Conservation (phyloP, 1,140 invertebrate species). For the Papilio machaon region DNA sequence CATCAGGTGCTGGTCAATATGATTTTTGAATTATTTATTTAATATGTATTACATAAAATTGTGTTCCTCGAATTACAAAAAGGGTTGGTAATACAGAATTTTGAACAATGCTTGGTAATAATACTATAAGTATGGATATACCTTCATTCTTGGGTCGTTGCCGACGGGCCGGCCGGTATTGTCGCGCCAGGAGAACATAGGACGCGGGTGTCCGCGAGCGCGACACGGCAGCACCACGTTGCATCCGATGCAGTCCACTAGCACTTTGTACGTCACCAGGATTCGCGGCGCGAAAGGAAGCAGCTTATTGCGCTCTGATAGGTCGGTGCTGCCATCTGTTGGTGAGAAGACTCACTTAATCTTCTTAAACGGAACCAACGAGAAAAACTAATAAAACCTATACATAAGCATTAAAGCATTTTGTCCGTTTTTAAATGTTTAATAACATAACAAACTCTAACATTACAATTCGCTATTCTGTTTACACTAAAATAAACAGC, state of each 20-base stretch:
- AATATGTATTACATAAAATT: not conserved
- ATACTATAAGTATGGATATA: constrained; percentile 49
- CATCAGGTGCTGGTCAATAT: not conserved
- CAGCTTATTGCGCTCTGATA: constrained; percentile 68
- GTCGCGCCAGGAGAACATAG: constrained; percentile 86
- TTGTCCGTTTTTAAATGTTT: too few relatives aligned
- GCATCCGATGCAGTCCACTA: constrained; percentile 84
- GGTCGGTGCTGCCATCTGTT: constrained; percentile 64
- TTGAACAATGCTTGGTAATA: not conserved
- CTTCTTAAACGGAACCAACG: not conserved
- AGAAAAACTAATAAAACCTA: not conserved
- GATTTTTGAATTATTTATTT: not conserved
- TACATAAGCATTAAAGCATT: not conserved
- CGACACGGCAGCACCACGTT: constrained; percentile 88
- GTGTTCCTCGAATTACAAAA: not conserved
- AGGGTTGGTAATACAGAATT: too few relatives aligned
- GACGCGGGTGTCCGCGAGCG: constrained; percentile 85
- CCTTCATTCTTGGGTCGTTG: constrained; percentile 81
- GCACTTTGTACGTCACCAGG: constrained; percentile 81
- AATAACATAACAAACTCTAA: too few relatives aligned
- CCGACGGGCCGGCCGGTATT: constrained; percentile 79
- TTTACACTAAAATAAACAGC: not conserved
- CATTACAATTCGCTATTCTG: not conserved
- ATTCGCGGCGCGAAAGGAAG: constrained; percentile 81
- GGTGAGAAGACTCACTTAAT: constrained; percentile 40